Percentiles rank a stretch among this genome's conserved stretches.
Evolutionary conservation across 2,888 invertebrate species (phyloP).

Genomic region (Eristalinus sepulchralis): DNA sequence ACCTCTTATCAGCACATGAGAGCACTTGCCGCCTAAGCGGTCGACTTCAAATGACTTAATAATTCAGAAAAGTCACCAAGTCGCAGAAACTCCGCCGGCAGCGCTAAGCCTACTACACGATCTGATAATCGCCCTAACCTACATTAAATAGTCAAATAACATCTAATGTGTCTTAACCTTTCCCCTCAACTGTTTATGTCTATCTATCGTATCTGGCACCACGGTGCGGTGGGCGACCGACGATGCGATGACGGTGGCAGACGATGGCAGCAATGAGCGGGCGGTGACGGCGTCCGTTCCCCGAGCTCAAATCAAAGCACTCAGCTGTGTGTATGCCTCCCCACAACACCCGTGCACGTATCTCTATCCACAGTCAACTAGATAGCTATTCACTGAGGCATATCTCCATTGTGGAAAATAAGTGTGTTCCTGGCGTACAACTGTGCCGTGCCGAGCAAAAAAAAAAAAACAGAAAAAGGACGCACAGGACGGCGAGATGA

Average conservation of each 20-base stretch:
- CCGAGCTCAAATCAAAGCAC: constrained; percentile 66
- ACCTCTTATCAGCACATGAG: not conserved
- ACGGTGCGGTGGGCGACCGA: constrained; percentile 30
- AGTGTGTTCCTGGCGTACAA: constrained; percentile 70
- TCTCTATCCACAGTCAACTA: constrained; percentile 63
- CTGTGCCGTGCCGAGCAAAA: constrained; percentile 33
- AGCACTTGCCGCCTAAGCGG: not conserved
- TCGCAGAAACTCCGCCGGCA: not conserved
- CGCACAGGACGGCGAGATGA: constrained; percentile 8
- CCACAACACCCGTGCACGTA: constrained; percentile 20
- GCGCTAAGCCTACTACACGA: constrained; percentile 37
- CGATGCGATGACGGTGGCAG: not conserved
- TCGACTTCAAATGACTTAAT: constrained; percentile 1
- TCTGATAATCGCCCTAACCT: constrained; percentile 32
- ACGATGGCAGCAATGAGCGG: not conserved
- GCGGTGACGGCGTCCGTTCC: constrained; percentile 25
- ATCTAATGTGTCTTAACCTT: constrained; percentile 60
- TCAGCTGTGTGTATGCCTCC: constrained; percentile 36
- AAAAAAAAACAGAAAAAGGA: constrained; percentile 47
- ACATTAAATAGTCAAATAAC: constrained; percentile 44
- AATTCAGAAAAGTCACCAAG: constrained; percentile 3
- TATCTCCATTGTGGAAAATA: constrained; percentile 71
- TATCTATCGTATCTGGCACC: constrained; percentile 52
- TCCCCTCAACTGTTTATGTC: constrained; percentile 55
- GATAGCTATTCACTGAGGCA: constrained; percentile 69